phyloP scores from a whole-genome alignment of 2,797 vertebrate genomes.

The Prionace glauca region DNA sequence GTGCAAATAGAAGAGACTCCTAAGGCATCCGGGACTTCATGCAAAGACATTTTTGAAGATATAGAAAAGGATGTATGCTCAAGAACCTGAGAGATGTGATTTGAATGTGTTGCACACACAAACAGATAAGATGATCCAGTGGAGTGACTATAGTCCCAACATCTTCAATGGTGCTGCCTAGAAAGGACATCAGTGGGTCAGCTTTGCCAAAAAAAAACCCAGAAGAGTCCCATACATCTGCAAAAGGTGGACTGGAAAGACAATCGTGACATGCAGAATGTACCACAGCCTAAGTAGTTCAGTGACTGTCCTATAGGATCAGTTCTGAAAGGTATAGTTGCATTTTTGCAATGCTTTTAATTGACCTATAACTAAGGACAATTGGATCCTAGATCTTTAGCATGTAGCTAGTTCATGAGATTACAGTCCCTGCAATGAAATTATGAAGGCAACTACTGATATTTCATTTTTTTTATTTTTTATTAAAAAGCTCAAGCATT shows the following conservation, averaged over 20 bases:
- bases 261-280: constrained; percentile 46
- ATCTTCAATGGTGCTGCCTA: constrained; percentile 66
- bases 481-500: constrained; percentile 75
- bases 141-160: constrained; percentile 53
- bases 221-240: constrained; percentile 56
- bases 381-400: constrained; percentile 63
- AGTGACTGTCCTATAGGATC: constrained; percentile 48
- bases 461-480: constrained; percentile 59
- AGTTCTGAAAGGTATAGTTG: constrained; percentile 58
- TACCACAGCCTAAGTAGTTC: constrained; percentile 36
- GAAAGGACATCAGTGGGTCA: constrained; percentile 59
- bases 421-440: constrained; percentile 54
- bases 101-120: constrained; percentile 58
- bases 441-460: constrained; percentile 60
- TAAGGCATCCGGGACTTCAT: constrained; percentile 42
- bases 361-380: constrained; percentile 60
- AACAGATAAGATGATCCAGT: constrained; percentile 50
- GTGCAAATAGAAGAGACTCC: constrained; percentile 47
- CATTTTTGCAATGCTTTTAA: constrained; percentile 61
- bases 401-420: constrained; percentile 61
- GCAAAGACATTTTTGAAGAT: constrained; percentile 44
- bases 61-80: constrained; percentile 57
- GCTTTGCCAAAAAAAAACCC: constrained; percentile 70
- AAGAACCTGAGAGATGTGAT: constrained; percentile 53
- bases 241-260: constrained; percentile 55